phyloP scores from a whole-genome alignment of 2,888 invertebrate genomes.

The Dryadula phaetusa region DNA sequence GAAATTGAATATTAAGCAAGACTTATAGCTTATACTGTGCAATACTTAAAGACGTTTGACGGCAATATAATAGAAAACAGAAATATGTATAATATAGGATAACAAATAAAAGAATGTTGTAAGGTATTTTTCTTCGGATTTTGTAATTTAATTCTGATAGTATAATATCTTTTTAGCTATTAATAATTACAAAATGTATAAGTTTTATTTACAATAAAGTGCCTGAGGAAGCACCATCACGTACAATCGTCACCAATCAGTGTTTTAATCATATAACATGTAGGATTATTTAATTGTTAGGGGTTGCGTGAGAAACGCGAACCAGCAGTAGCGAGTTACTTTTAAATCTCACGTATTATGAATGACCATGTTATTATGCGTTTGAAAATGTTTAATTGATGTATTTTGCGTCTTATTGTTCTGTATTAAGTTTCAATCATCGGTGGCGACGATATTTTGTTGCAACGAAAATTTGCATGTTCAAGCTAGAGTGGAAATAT shows the following conservation, averaged over 20 bases:
- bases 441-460: slow-evolving; percentile 34
- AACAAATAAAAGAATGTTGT: no score
- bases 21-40: no score
- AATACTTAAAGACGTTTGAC: no score
- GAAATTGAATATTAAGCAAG: no score
- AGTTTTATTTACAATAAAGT: background rate
- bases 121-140: no score
- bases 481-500: slow-evolving; percentile 74
- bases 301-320: slow-evolving; percentile 83
- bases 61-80: no score
- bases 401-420: slow-evolving; percentile 30
- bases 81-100: no score
- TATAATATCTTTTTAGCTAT: no score
- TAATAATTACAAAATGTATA: no score
- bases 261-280: slow-evolving; percentile 70
- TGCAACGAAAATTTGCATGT: slow-evolving; percentile 51
- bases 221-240: slow-evolving; percentile 33
- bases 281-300: slow-evolving; percentile 75
- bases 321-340: slow-evolving; percentile 71
- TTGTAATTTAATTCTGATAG: no score
- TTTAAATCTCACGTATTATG: slow-evolving; percentile 59
- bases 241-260: slow-evolving; percentile 54
- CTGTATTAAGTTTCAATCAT: slow-evolving; percentile 54
- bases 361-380: slow-evolving; percentile 45
- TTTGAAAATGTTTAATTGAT: slow-evolving; percentile 8